Percentiles rank a stretch among this genome's conserved stretches.
Conservation (phyloP, 2,797 vertebrate genomes). For the Pseudochirops cupreus region DNA sequence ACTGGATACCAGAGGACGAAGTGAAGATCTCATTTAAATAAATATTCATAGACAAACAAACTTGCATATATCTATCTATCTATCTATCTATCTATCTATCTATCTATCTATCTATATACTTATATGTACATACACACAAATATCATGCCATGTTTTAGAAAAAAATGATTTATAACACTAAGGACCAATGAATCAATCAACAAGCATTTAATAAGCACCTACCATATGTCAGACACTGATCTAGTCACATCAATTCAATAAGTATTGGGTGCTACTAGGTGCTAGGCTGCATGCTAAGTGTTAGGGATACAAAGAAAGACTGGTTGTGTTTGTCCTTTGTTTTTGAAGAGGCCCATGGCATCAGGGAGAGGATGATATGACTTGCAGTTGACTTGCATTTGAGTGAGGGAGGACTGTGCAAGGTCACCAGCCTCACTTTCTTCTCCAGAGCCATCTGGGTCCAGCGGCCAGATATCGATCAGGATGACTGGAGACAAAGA, state of each 20-base stretch:
- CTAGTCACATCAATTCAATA: not conserved
- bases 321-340: no score
- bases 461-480: no score
- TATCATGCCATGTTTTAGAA: not conserved
- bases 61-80: not conserved
- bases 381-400: no score
- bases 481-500: not conserved
- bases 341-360: no score
- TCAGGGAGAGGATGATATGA: no score
- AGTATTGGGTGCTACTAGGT: not conserved
- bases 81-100: no score
- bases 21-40: not conserved
- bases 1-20: not conserved
- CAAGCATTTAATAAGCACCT: not conserved
- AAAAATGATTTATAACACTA: not conserved
- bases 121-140: not conserved
- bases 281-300: not conserved
- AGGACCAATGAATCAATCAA: not conserved
- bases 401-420: no score
- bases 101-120: no score
- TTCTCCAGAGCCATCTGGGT: no score
- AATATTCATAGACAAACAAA: not conserved
- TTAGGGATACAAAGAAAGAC: not conserved
- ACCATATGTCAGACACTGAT: not conserved
- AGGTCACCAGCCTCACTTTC: no score